Evolutionary conservation across 2,113 vertebrate genomes (phyloP).

Genomic region (Thamnaconus septentrionalis): DNA sequence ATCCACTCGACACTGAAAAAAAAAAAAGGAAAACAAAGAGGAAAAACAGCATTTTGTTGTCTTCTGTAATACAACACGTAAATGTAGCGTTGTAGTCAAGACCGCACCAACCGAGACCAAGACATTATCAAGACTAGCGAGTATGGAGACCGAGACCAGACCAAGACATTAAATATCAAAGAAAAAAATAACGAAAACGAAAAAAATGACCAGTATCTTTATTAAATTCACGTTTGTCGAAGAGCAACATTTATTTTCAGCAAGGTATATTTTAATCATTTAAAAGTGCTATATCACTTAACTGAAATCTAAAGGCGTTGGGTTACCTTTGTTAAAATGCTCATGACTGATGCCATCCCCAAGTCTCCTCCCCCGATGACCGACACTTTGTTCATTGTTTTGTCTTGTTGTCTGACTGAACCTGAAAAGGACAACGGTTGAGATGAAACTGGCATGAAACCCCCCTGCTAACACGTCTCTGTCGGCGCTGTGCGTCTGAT

Average conservation of each 20-base stretch:
- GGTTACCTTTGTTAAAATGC: conserved; percentile 87
- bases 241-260: too few species aligned
- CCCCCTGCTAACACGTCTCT: not conserved
- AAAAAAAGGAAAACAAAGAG: not conserved
- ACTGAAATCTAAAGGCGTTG: too few species aligned
- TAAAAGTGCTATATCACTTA: too few species aligned
- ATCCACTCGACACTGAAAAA: conserved; percentile 80
- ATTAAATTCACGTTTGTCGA: too few species aligned
- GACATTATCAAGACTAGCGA: too few species aligned
- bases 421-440: conserved; percentile 39
- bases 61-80: too few species aligned
- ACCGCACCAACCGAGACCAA: too few species aligned
- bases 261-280: too few species aligned
- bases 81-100: too few species aligned
- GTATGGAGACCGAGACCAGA: too few species aligned
- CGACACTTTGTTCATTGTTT: conserved; percentile 81
- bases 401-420: conserved; percentile 54
- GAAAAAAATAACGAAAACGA: not conserved
- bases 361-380: conserved; percentile 92
- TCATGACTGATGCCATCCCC: conserved; percentile 87
- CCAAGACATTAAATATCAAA: not conserved
- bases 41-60: not conserved
- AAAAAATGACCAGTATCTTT: too few species aligned
- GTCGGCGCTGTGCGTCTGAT: not conserved
- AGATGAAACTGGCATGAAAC: not conserved